Base-by-base conservation (phyloP, 2,888 invertebrate species). In the Tachina grossa region DNA sequence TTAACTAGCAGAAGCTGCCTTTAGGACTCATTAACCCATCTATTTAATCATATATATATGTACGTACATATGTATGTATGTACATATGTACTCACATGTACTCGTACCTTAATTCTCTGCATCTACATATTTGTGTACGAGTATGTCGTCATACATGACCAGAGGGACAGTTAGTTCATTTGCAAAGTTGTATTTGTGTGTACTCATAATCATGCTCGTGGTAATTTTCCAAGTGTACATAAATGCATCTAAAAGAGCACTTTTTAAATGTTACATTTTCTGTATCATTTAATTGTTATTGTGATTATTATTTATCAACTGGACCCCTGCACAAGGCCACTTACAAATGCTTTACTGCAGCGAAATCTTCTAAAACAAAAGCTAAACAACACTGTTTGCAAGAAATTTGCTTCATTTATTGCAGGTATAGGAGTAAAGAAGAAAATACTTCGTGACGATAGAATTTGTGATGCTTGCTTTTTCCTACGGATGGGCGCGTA, bases 1-100 rank as follows among this genome's bases (percentile, higher is more conserved):
- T 13, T 53, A 69, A 63, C 66, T 57, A 69, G 39, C 57, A 61
- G 43, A 75, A 76, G 69, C 69, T 71, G 82, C 81, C 77, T 81
- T 69, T 79, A 84, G 63, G 74, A 57, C 72, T 80, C 83, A 84
- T 84, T 82, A 84, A 85, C 83, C 81, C 81, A 87, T 81, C 84
- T 71, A 80, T 69, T 86, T 75, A 81, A 53, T 82, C 61, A 57
- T 75, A 39, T 72, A 19, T 1, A 6, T 31, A 31, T 31, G 31
- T 31, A 6, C 6, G 6, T 31, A 31, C 1, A 1, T 31, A 31
- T 31, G 31, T 31, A 31, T 31, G 31, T 31, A 31, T 6, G 5
- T 6, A 0, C 6, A 31, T 31, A 31, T 31, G 31, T 31, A 31
- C 31, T 31, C 31, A 0, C 6, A 31, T 31, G 31, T 77, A n/a